phyloP scores from a whole-genome alignment of 2,888 invertebrate species.

The Yponomeuta plumbellus region DNA sequence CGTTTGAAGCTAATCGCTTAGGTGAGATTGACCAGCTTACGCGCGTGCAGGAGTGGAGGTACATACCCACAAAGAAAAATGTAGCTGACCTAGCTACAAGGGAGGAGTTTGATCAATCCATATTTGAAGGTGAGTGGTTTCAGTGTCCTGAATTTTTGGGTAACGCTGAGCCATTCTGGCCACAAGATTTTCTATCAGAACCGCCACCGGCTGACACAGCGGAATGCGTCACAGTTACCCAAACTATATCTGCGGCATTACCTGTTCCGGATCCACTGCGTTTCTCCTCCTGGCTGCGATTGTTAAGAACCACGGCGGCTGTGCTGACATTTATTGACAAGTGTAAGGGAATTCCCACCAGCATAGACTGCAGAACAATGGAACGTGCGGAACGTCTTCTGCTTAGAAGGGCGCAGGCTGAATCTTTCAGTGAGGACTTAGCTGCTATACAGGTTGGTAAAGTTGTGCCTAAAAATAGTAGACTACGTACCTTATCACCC shows the following conservation, averaged over 20 bases:
- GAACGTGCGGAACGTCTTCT: neutral
- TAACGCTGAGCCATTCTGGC: neutral
- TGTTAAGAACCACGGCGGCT: neutral
- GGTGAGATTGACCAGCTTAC: slow-evolving; percentile 2
- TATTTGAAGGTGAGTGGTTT: slow-evolving; percentile 3
- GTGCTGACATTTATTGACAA: slow-evolving; percentile 1
- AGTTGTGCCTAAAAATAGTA: neutral
- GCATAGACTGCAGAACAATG: neutral
- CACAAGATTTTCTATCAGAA: neutral
- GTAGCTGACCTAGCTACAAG: slow-evolving; percentile 10
- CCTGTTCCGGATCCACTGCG: neutral
- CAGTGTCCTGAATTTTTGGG: neutral
- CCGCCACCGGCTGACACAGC: neutral
- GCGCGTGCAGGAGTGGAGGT: neutral
- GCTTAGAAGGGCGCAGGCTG: neutral
- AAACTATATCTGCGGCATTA: neutral
- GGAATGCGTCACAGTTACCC: neutral
- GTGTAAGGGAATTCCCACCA: no score
- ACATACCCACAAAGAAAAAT: neutral
- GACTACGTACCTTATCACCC: neutral
- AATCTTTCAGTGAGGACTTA: neutral
- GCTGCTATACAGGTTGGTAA: neutral
- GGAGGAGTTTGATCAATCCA: neutral
- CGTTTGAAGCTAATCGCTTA: slow-evolving; percentile 7
- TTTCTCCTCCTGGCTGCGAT: slow-evolving; percentile 5